Conservation (phyloP, 2,888 invertebrate species). For the Laothoe populi region DNA sequence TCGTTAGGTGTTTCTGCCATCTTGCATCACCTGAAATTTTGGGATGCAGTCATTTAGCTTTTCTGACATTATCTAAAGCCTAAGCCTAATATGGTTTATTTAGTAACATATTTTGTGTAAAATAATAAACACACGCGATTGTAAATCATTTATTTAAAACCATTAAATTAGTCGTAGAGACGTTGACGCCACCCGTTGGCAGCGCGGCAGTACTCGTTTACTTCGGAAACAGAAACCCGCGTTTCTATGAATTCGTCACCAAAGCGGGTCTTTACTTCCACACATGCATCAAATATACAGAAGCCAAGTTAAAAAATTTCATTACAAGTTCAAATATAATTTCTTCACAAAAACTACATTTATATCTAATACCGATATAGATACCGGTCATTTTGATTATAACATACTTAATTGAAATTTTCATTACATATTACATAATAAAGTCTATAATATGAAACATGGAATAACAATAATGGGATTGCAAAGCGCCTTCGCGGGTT, state of each 20-base stretch:
- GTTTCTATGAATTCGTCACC: not conserved
- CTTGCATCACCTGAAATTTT: too few species aligned
- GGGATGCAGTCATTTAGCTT: too few species aligned
- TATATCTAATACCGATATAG: constrained; percentile 53
- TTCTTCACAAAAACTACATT: constrained; percentile 63
- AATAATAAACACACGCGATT: constrained; percentile 53
- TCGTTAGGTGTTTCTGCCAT: too few species aligned
- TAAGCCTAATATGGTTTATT: too few species aligned
- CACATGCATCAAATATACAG: constrained; percentile 56
- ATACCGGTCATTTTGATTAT: constrained; percentile 44
- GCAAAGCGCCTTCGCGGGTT: not conserved
- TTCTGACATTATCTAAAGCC: too few species aligned
- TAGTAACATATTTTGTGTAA: not conserved
- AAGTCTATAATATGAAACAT: not conserved
- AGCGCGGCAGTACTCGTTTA: constrained; percentile 33
- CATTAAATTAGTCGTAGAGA: constrained; percentile 48
- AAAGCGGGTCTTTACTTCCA: constrained; percentile 29
- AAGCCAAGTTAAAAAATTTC: constrained; percentile 60
- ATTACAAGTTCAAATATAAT: constrained; percentile 53
- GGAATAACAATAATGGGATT: not conserved
- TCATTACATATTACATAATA: not conserved
- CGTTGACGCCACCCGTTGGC: constrained; percentile 35
- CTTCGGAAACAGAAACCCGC: constrained; percentile 35
- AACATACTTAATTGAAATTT: constrained; percentile 24
- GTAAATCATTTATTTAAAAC: constrained; percentile 72